Evolutionary conservation across 2,888 invertebrate species (phyloP), one percentile per base, ranked within the genome.

Genomic region (Crossocerus cetratus): DNA sequence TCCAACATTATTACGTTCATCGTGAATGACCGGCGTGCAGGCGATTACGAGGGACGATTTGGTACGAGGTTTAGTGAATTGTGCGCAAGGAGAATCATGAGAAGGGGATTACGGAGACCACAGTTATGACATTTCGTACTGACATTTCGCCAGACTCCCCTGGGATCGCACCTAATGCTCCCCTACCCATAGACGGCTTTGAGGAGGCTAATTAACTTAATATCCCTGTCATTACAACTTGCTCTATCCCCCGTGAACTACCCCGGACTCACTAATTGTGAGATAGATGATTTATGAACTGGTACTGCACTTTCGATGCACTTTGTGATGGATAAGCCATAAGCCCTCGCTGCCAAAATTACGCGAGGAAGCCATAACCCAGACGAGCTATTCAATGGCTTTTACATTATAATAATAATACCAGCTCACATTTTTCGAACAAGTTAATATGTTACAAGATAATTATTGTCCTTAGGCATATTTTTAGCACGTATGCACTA

Each of bases 91-190:
- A 54, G 60, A 58, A 58, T 65, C 23, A 8, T 61, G 62, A 16
- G 63, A 54, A 56, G 57, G 68, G 69, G 44, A 67, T 72, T 76
- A 65, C 64, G 18, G 49, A 59, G 66, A 70, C 65, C 61, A 58
- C 69, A 68, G 64, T 69, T 72, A 77, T 83, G 85, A 84, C 85
- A 85, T 85, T 85, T 85, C 69, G 66, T 77, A 68, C 70, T 84
- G 84, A 81, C 82, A 84, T 86, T 86, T 84, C 73, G 77, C 69
- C 69, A 54, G 64, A 65, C 70, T 76, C 78, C 76, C 80, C 32
- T 49, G 74, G 72, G 83, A 69, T 64, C 59, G 68, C 58, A 54
- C 72, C 78, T 79, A 75, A 83, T 83, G 80, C 74, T 78, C 67
- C 57, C 64, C 76, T 74, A 76, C 57, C 61, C 70, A 74, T 72